Base-by-base conservation (phyloP, 2,888 invertebrate genomes). In the Calliphora vomitoria region DNA sequence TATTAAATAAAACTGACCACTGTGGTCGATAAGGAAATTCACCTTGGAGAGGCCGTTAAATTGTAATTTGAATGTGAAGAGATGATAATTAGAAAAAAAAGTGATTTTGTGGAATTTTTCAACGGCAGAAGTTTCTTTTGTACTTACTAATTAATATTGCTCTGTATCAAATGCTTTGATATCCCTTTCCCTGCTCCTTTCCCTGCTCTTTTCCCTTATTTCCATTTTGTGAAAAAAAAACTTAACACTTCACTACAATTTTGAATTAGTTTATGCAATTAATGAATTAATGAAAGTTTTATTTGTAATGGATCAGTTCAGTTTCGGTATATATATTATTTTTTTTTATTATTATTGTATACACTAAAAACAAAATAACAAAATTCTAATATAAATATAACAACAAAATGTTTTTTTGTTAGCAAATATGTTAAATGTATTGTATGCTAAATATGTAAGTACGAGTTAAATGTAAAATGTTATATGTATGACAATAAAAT, bases 201-300 rank as follows among this genome's bases (percentile, higher is more conserved):
- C 41, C 20, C 11, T 18, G 18, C 31, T 8, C 31, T 58, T 58
- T 58, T 25, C 13, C 25, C 10, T 13, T 58, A 15, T 15, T 15
- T 31, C 8, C 6, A 18, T 8, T 0, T 4, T n/a, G n/a, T 25
- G 15, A 60, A 11, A n/a, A 41, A 60, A n/a, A 80, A 6, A 20
- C 18, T 38, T 60, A 80, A 80, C 80, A 80, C 50, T 80, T 71
- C 80, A 80, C 69, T 80, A 71, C 60, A 71, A 71, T 71, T 80
- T 68, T 15, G 4, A 20, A 60, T 18, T 60, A 8, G 25, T 31
- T 10, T 44, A 44, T n/a, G 1, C 25, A 47, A 15, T 50, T 18
- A n/a, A 18, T 8, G n/a, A 3, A 47, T 13, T n/a, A 60, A 62
- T 44, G 13, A 55, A 72, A 58, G 44, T 44, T 41, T 72, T 11